These are phyloP conservation scores for Cotesia vestalis DNA, from an alignment of 1,140 invertebrate species.

Conservation along the genomic window DNA sequence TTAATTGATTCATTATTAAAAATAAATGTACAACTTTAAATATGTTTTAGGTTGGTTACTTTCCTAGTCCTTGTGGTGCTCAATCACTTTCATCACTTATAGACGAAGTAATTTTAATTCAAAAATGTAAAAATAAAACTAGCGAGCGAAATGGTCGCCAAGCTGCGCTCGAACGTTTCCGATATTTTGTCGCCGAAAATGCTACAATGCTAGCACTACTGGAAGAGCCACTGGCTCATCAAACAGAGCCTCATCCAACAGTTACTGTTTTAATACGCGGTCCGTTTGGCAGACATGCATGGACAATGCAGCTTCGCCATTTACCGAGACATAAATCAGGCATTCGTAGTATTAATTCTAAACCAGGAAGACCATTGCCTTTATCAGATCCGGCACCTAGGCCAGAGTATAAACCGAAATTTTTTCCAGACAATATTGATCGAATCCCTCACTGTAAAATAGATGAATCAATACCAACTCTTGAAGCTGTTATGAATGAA, in stretches of 20 bases:
- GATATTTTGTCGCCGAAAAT: constrained; percentile 93
- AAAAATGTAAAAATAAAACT: constrained; percentile 76
- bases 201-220: constrained; percentile 87
- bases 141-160: constrained; percentile 66
- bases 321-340: constrained; percentile 81
- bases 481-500: constrained; percentile 76
- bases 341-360: constrained; percentile 73
- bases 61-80: constrained; percentile 84
- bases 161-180: constrained; percentile 74
- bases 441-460: constrained; percentile 79
- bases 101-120: constrained; percentile 86
- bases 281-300: constrained; percentile 92
- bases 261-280: constrained; percentile 85
- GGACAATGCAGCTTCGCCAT: constrained; percentile 90
- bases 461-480: constrained; percentile 83
- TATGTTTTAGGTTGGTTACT: constrained; percentile 75
- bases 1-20: background rate
- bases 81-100: constrained; percentile 86
- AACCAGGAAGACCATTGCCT: constrained; percentile 81
- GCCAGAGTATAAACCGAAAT: constrained; percentile 74
- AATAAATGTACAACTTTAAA: constrained; percentile 7
- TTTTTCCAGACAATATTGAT: constrained; percentile 86
- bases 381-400: constrained; percentile 74
- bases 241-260: constrained; percentile 80
- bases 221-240: constrained; percentile 88